Conservation (phyloP, 2,888 invertebrate species). For the Pristionchus maxplancki region DNA sequence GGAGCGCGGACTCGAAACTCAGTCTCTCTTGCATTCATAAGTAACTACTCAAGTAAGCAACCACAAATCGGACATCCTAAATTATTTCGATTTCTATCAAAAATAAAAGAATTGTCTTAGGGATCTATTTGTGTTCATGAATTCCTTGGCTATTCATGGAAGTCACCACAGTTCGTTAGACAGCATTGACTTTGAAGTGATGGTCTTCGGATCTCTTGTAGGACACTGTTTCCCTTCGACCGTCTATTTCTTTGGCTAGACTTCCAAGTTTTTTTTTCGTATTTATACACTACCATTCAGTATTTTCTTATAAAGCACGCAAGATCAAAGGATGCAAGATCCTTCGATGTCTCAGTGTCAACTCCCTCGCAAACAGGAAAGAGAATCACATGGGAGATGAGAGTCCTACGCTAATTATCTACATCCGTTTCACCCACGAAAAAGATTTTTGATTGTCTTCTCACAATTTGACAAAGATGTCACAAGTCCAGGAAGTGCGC, state of each 20-base stretch:
- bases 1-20: background rate
- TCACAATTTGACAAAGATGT: background rate
- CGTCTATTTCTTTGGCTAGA: no score
- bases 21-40: background rate
- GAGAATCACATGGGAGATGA: background rate
- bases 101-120: background rate
- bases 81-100: background rate
- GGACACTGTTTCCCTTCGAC: background rate
- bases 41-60: background rate
- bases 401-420: background rate
- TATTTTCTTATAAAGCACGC: background rate
- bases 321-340: background rate
- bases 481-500: slow-evolving; percentile 4
- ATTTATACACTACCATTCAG: background rate
- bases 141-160: background rate
- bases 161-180: background rate
- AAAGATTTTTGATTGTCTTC: background rate
- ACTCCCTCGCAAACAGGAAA: slow-evolving; percentile 1
- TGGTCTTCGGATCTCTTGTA: background rate
- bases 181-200: background rate
- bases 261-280: background rate
- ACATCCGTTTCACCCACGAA: background rate
- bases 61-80: background rate
- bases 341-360: background rate
- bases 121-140: background rate